A percentile compares a stretch with the other conserved stretches of the same genome.
These are phyloP conservation scores for Urophycis tenuis DNA, from an alignment of 2,797 vertebrate species.

Conservation along the genomic window DNA sequence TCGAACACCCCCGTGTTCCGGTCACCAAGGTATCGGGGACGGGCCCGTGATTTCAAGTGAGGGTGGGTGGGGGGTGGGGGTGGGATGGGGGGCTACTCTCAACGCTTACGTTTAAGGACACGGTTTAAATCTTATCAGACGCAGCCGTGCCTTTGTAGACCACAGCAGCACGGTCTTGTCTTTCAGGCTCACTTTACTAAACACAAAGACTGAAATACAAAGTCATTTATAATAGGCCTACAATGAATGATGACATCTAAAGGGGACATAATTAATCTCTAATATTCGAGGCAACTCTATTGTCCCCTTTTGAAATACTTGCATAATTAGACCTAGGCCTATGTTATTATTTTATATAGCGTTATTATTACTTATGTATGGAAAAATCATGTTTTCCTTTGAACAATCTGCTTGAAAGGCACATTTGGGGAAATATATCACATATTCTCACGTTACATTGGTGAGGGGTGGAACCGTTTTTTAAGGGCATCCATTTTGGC, in stretches of 20 bases:
- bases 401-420: not conserved
- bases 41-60: no score
- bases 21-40: not conserved
- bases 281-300: not conserved
- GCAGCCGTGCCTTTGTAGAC: no score
- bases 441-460: not conserved
- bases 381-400: not conserved
- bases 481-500: conserved; percentile 1
- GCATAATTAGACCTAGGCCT: not conserved
- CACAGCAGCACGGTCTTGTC: not conserved
- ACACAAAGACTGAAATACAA: not conserved
- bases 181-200: not conserved
- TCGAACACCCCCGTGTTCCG: not conserved
- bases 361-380: not conserved
- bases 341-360: not conserved
- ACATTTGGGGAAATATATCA: not conserved
- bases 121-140: not conserved
- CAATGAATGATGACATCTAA: not conserved
- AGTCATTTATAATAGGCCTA: not conserved
- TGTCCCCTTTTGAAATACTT: not conserved
- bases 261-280: not conserved
- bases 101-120: not conserved
- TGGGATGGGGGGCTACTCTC: not conserved
- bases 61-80: no score
- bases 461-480: not conserved